Base-by-base conservation (phyloP, 1,140 invertebrate genomes). In the Zaprionus ornatus region DNA sequence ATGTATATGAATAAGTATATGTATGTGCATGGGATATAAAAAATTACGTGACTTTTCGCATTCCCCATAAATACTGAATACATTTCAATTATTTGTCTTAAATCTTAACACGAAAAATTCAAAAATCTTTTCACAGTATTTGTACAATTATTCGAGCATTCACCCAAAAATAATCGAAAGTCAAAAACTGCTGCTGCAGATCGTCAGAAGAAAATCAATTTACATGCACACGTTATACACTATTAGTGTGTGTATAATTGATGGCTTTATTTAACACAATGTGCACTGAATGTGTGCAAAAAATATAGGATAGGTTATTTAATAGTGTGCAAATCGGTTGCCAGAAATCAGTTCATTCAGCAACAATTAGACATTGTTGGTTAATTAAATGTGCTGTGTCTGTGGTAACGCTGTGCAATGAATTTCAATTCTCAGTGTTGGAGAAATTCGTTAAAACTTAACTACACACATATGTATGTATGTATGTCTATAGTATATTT, bases 161-260 rank as follows among this genome's bases (percentile, higher is more conserved):
- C 42, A 65, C 52, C 54, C 17, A 57, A 54, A 71, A 71, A 73
- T 57, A 66, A 67, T 54, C 42, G 40, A 73, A 52, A 67, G 55
- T 73, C 17, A 3, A 55, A 23, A 35, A 35, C 29, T 23, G 23
- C 29, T 3, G 23, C 25, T 55, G 15, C 59, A 61, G 9, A 23
- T 25, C 35, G 35, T 25, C 12, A 19, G 37, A 19, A 50, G n/a
- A 42, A 57, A 57, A 56, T 66, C 19, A 66, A 66, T 57, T 57
- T 57, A 57, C 62, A 27, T 27, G 13, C 50, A 65, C 25, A 45
- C 54, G 54, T 35, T 66, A 45, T 25, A 45, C n/a, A 56, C 19
- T 29, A 57, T 66, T 66, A 48, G 35, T 35, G 32, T 45, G 25
- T 66, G 25, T 23, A 45, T 66, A 56, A 66, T 66, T 45, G 64